phyloP scores from a whole-genome alignment of 2,888 invertebrate species.

The Blastobasis lacticolella region DNA sequence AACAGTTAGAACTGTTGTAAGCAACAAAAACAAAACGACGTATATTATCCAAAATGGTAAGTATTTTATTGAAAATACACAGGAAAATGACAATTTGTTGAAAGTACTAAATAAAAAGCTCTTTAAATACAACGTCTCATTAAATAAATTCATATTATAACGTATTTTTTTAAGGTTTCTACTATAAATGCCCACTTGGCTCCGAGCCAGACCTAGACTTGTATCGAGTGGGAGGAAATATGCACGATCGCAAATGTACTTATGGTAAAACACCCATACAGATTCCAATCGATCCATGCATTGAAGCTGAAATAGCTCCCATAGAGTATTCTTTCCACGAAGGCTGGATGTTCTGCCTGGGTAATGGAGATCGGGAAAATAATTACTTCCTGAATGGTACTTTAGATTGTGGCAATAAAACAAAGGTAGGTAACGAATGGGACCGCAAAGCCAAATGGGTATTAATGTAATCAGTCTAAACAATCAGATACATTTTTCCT shows the following conservation, averaged over 20 bases:
- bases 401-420: slow-evolving; percentile 62
- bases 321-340: slow-evolving; percentile 64
- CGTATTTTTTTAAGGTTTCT: slow-evolving; percentile 39
- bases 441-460: background rate
- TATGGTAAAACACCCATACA: slow-evolving; percentile 39
- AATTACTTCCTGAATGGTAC: slow-evolving; percentile 65
- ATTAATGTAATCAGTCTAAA: background rate
- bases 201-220: slow-evolving; percentile 60
- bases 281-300: slow-evolving; percentile 55
- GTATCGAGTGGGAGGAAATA: slow-evolving; percentile 55
- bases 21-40: slow-evolving; percentile 36
- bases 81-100: background rate
- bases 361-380: slow-evolving; percentile 60
- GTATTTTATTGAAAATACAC: background rate
- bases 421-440: slow-evolving; percentile 35
- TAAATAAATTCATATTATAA: too few species aligned
- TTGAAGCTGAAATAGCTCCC: slow-evolving; percentile 64
- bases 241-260: slow-evolving; percentile 64
- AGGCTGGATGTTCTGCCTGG: slow-evolving; percentile 68
- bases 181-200: slow-evolving; percentile 52
- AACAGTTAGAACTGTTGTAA: slow-evolving; percentile 55
- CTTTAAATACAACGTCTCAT: too few species aligned
- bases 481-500: background rate
- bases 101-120: background rate
- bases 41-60: slow-evolving; percentile 64